These are phyloP conservation scores for Luperina nickerlii DNA, from an alignment of 2,888 invertebrate species.

Conservation along the genomic window DNA sequence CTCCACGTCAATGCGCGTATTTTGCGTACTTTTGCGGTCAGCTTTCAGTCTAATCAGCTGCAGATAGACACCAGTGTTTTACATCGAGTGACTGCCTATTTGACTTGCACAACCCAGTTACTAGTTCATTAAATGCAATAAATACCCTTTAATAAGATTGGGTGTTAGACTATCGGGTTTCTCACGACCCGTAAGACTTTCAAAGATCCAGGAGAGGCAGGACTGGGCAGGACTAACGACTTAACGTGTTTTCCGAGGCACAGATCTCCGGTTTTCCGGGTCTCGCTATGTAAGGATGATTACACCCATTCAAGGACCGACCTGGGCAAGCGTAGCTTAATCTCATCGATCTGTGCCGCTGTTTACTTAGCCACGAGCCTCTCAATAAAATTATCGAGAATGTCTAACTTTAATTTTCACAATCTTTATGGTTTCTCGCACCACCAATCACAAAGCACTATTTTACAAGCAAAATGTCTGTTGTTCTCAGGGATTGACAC, in stretches of 20 bases:
- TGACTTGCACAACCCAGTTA: neutral
- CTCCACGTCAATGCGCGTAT: too few relatives aligned
- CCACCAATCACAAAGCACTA: conserved; percentile 71
- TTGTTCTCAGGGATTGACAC: conserved; percentile 56
- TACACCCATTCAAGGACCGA: neutral
- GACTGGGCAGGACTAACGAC: too few relatives aligned
- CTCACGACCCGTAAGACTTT: neutral
- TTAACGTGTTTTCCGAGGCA: neutral
- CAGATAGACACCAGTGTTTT: too few relatives aligned
- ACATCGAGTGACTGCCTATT: too few relatives aligned
- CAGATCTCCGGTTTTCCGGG: too few relatives aligned
- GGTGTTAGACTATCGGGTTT: neutral
- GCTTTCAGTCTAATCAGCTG: too few relatives aligned
- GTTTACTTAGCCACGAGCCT: neutral
- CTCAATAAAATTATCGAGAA: conserved; percentile 19
- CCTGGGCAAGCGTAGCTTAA: neutral
- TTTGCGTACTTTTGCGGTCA: too few relatives aligned
- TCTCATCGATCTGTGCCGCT: neutral
- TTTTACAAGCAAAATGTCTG: conserved; percentile 74
- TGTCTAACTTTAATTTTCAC: neutral
- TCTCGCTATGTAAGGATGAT: neutral
- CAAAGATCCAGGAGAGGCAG: too few relatives aligned
- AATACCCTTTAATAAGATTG: too few relatives aligned
- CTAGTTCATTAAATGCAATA: too few relatives aligned
- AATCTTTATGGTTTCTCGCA: conserved; percentile 40